Percentiles rank a stretch among this genome's conserved stretches.
Conservation (phyloP, 2,797 vertebrate species). For the Myiotriccus ornatus region DNA sequence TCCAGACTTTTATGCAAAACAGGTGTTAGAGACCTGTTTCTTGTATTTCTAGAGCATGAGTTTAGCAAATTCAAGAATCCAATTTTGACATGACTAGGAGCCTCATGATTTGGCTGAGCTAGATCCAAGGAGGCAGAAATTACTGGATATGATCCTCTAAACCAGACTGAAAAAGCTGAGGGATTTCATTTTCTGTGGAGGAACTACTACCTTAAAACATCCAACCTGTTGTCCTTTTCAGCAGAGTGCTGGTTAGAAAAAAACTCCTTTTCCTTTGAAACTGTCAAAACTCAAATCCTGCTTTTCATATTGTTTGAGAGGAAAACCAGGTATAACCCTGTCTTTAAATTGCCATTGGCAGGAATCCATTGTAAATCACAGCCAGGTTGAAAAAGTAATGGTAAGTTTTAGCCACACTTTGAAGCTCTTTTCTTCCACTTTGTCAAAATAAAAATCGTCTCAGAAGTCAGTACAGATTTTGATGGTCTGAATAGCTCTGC, state of each 20-base stretch:
- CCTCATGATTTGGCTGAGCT: background rate
- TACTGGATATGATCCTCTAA: constrained; percentile 3
- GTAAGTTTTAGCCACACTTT: background rate
- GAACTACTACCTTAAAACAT: background rate
- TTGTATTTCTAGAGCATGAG: constrained; percentile 12
- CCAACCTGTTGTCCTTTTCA: background rate
- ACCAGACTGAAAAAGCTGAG: background rate
- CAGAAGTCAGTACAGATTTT: background rate
- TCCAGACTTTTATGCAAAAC: constrained; percentile 51
- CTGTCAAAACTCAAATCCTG: background rate
- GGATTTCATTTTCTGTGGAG: background rate
- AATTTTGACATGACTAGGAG: background rate
- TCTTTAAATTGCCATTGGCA: constrained; percentile 5
- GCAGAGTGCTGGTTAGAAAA: background rate
- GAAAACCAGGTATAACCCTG: constrained; percentile 32
- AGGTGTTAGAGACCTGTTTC: constrained; percentile 42
- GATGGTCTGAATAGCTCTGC: background rate
- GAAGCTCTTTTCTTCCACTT: background rate
- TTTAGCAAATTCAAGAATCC: constrained; percentile 19
- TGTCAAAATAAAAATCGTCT: background rate
- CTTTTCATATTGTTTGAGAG: background rate
- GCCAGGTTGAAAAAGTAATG: background rate
- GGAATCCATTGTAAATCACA: constrained; percentile 10
- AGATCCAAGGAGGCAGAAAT: constrained; percentile 7
- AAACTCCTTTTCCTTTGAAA: background rate